phyloP scores from a whole-genome alignment of 2,113 vertebrate genomes.

The Atractosteus spatula region DNA sequence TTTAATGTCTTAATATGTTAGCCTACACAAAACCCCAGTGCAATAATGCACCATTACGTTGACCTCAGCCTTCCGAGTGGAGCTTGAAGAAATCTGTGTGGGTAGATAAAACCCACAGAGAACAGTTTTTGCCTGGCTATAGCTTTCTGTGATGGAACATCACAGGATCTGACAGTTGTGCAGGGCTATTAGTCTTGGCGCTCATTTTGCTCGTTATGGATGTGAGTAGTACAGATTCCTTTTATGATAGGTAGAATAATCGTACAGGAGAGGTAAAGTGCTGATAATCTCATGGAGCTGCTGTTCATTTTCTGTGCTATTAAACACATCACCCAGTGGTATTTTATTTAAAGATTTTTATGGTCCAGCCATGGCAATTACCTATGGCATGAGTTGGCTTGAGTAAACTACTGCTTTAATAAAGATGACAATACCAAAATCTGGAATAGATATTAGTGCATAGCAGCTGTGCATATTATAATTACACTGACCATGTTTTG shows the following conservation, averaged over 20 bases:
- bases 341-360: not conserved
- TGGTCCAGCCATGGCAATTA: not conserved
- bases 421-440: too few species aligned
- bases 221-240: not conserved
- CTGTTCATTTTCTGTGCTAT: constrained; percentile 2
- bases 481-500: too few species aligned
- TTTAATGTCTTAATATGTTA: too few species aligned
- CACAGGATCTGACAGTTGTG: not conserved
- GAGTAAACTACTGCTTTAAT: too few species aligned
- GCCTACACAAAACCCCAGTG: too few species aligned
- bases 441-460: too few species aligned
- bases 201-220: not conserved
- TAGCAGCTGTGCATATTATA: too few species aligned
- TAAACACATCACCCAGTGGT: not conserved
- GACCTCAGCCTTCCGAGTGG: too few species aligned
- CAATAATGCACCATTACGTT: too few species aligned
- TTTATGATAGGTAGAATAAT: not conserved
- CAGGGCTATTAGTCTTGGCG: not conserved
- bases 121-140: not conserved
- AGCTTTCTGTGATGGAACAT: not conserved
- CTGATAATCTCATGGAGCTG: not conserved
- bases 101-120: not conserved
- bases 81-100: not conserved
- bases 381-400: not conserved
- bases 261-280: not conserved